A percentile compares a stretch with the other conserved stretches of the same genome.
Conservation (phyloP, 2,113 vertebrate genomes). For the Labrus mixtus region DNA sequence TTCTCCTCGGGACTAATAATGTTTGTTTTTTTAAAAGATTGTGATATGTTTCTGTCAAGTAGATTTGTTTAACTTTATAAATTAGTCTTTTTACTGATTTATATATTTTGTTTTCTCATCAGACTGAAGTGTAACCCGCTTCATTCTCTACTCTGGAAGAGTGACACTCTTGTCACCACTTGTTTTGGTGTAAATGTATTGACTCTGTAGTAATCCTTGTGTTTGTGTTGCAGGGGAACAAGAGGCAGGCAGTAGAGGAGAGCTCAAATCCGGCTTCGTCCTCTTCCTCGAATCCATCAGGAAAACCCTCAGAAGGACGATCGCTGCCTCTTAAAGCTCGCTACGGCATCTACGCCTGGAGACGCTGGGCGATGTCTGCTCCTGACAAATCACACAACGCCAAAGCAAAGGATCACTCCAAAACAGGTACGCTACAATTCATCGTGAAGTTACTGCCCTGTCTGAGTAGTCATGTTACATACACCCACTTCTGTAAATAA, state of each 20-base stretch:
- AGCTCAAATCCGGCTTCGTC: conserved; percentile 81
- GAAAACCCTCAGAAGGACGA: conserved; percentile 74
- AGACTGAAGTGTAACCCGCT: no score
- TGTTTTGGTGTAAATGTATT: neutral
- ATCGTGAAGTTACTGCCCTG: neutral
- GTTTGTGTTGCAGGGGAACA: conserved; percentile 86
- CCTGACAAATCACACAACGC: conserved; percentile 78
- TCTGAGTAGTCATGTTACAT: no score
- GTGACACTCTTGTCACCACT: neutral
- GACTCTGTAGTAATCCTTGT: neutral
- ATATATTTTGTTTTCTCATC: no score
- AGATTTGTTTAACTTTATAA: no score
- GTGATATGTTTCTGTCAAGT: no score
- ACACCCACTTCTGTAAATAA: neutral
- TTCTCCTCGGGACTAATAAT: no score
- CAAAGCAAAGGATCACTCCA: conserved; percentile 84
- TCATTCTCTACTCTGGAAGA: neutral
- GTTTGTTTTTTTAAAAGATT: no score
- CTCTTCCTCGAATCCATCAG: conserved; percentile 74
- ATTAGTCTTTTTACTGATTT: no score
- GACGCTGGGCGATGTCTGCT: conserved; percentile 90
- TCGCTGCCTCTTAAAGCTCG: conserved; percentile 90
- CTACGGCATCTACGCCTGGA: conserved; percentile 95
- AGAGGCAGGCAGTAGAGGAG: conserved; percentile 88
- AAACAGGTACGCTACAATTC: conserved; percentile 80